Conservation (phyloP, 2,113 vertebrate genomes). For the Ammospiza nelsoni region DNA sequence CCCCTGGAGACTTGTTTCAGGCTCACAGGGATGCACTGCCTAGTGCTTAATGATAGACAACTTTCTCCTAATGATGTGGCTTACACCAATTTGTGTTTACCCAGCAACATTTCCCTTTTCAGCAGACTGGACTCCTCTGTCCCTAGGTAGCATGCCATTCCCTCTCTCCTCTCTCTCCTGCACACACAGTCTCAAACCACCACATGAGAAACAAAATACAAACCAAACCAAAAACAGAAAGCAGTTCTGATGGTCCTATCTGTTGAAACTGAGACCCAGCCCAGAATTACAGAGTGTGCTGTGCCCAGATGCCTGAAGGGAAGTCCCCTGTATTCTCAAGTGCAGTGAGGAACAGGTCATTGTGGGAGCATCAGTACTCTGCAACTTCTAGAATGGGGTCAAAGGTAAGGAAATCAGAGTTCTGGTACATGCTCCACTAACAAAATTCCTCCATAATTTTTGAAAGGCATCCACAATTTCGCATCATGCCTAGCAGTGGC, state of each 20-base stretch:
- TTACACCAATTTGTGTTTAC: conserved; percentile 48
- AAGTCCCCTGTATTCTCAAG: background rate
- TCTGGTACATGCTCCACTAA: background rate
- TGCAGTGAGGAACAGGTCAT: background rate
- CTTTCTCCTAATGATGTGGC: conserved; percentile 54
- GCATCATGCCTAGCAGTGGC: background rate
- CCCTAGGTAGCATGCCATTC: conserved; percentile 2
- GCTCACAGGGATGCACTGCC: background rate
- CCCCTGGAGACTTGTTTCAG: conserved; percentile 45
- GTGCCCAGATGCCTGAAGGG: too few relatives aligned
- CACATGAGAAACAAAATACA: background rate
- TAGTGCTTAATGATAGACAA: conserved; percentile 35
- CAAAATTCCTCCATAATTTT: background rate
- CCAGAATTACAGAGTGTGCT: rapidly evolving
- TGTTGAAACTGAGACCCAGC: background rate
- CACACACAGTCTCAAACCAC: background rate
- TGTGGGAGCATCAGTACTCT: background rate
- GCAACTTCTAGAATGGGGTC: background rate
- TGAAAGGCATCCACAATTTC: background rate
- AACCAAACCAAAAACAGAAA: background rate
- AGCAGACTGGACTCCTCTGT: conserved; percentile 18
- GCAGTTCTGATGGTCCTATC: background rate
- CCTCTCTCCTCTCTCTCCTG: background rate
- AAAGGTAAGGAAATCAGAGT: background rate
- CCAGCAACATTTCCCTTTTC: conserved; percentile 16